Conservation (phyloP, 2,113 vertebrate species). For the Oreochromis tanganicae region DNA sequence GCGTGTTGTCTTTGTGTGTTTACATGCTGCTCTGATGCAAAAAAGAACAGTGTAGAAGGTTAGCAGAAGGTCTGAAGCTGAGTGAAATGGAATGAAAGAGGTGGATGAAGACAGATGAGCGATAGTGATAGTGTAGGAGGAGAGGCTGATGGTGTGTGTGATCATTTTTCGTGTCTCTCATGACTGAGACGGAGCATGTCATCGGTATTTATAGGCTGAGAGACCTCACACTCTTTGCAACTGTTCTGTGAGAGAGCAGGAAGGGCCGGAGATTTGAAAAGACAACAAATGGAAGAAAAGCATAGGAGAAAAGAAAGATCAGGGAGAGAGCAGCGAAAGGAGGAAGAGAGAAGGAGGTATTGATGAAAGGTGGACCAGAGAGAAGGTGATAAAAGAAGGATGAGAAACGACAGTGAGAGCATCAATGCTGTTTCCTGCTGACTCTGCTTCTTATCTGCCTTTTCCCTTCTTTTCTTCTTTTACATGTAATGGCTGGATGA, state of each 20-base stretch:
- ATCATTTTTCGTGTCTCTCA: conserved; percentile 17
- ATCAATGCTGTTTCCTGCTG: not conserved
- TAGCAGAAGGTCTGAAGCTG: not conserved
- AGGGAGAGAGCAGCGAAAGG: not conserved
- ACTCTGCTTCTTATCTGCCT: not conserved
- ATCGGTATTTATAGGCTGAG: conserved; percentile 24
- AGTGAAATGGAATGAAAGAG: not conserved
- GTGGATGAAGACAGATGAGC: not conserved
- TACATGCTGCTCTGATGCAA: not conserved
- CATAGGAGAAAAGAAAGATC: not conserved
- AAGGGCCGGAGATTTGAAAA: not conserved
- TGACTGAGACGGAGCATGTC: conserved; percentile 13
- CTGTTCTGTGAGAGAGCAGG: not conserved
- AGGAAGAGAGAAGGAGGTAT: not conserved
- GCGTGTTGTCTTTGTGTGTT: not conserved
- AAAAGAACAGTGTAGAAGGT: not conserved
- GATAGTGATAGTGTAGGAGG: conserved; percentile 11
- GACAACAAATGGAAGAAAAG: not conserved
- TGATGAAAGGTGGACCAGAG: not conserved
- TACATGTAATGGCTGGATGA: not conserved
- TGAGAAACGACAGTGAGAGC: not conserved
- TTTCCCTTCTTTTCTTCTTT: not conserved
- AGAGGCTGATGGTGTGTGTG: conserved; percentile 52
- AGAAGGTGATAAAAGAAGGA: not conserved
- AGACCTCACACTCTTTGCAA: not conserved